Base-by-base conservation (phyloP, 1,140 invertebrate species). In the Neodiprion fabricii region DNA sequence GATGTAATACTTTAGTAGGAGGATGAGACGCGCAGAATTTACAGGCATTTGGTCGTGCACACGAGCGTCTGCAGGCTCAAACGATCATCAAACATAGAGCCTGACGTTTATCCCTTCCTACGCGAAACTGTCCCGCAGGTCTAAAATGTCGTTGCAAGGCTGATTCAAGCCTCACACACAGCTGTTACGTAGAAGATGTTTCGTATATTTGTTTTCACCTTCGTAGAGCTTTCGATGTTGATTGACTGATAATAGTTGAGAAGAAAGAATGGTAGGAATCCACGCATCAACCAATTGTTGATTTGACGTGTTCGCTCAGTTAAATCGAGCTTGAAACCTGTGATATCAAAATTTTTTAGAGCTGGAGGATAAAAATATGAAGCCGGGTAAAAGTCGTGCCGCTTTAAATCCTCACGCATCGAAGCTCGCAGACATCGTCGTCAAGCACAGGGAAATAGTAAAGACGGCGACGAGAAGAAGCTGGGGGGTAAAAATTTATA, bases 61-160 rank as follows among this genome's bases (percentile, higher is more conserved):
- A 21, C 17, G 17, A 53, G 50, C 50, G n/a, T 14, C 53, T 17
- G 5, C 53, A 12, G 53, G 53, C 53, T 61, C 53, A 61, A 61
- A 61, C 53, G n/a, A 61, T 17, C 53, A 61, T 61, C 53, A 61
- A 61, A 61, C 53, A 61, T 17, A 61, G 11, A 12, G 53, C 53
- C 53, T 61, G 53, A 61, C 53, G 53, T 61, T 61, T 61, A 61
- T 61, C 53, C 53, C 53, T 61, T 61, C 53, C n/a, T 61, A 61
- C 53, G 53, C n/a, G 53, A 17, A 61, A 17, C 53, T 61, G 53
- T 61, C 53, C 53, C 4, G 9, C 28, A 0, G n/a, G n/a, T 17
- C 53, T 61, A 9, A 61, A 61, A 61, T 17, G n/a, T 61, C 4
- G 53, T 17, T 61, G n/a, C 53, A 14, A 61, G 53, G n/a, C 53